phyloP scores from a whole-genome alignment of 2,113 vertebrate genomes.

The Aythya baeri region DNA sequence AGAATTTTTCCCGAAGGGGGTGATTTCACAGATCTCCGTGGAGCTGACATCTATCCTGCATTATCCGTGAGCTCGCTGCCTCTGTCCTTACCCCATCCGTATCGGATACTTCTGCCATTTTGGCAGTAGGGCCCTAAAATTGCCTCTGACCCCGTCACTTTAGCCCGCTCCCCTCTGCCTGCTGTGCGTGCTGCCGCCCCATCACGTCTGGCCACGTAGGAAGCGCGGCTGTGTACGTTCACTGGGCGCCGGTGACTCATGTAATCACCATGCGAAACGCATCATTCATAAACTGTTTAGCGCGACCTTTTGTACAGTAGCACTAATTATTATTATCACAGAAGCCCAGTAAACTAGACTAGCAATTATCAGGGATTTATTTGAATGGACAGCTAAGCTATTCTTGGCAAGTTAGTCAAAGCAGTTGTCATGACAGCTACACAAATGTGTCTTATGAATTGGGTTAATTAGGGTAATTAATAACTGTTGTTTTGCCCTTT shows the following conservation, averaged over 20 bases:
- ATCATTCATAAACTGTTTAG: slow-evolving; percentile 91
- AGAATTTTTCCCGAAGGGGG: slow-evolving; percentile 25
- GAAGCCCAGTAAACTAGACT: slow-evolving; percentile 88
- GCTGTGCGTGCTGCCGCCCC: background rate
- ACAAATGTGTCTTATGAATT: slow-evolving; percentile 84
- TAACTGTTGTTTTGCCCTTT: slow-evolving; percentile 79
- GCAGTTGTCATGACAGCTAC: slow-evolving; percentile 85
- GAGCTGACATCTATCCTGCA: background rate
- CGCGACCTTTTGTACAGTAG: slow-evolving; percentile 87
- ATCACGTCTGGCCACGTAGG: background rate
- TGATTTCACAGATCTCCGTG: slow-evolving; percentile 23
- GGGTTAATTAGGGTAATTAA: slow-evolving; percentile 92
- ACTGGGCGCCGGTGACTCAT: slow-evolving; percentile 59
- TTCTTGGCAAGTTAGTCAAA: slow-evolving; percentile 88
- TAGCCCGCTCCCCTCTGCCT: background rate
- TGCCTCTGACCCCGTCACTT: too few relatives aligned
- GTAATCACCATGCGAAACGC: slow-evolving; percentile 81
- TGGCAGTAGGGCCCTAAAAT: too few relatives aligned
- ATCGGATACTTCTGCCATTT: background rate
- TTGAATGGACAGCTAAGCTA: slow-evolving; percentile 88
- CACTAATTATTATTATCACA: slow-evolving; percentile 92
- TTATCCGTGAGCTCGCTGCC: background rate
- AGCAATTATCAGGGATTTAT: slow-evolving; percentile 95
- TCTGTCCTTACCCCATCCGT: fast-evolving
- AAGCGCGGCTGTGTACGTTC: background rate